A percentile compares a stretch with the other conserved stretches of the same genome.
These are phyloP conservation scores for Kradibia gibbosae DNA, from an alignment of 1,140 invertebrate genomes.

Conservation along the genomic window DNA sequence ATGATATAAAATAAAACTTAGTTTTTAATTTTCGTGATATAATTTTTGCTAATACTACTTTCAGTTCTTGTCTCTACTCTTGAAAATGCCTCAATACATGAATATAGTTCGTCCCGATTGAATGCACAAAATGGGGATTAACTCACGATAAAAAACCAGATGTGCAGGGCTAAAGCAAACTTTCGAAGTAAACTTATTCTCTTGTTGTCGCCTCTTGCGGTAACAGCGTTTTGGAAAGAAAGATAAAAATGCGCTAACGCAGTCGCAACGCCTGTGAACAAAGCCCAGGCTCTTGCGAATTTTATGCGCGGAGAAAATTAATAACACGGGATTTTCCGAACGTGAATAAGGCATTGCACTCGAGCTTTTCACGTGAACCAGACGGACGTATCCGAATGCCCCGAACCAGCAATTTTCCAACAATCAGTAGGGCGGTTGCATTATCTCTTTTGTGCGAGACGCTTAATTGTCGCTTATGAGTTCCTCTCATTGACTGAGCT, in stretches of 20 bases:
- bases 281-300: neutral
- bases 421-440: constrained; percentile 2
- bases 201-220: neutral
- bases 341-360: neutral
- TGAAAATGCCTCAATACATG: no score
- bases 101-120: no score
- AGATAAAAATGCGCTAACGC: neutral
- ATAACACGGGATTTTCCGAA: neutral
- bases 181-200: neutral
- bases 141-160: no score
- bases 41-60: no score
- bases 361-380: neutral
- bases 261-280: neutral
- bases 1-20: no score
- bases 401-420: constrained; percentile 41
- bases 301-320: constrained; percentile 1
- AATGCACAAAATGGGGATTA: no score
- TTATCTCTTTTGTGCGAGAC: constrained; percentile 35
- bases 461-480: constrained; percentile 46
- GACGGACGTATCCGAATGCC: constrained; percentile 12
- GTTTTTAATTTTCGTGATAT: no score
- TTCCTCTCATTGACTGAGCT: constrained; percentile 16
- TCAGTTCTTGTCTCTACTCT: no score
- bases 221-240: neutral
- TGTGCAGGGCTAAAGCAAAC: neutral